Evolutionary conservation across 2,888 invertebrate species (phyloP), one percentile per base, ranked within the genome.

Genomic region (Luffia ferchaultella): DNA sequence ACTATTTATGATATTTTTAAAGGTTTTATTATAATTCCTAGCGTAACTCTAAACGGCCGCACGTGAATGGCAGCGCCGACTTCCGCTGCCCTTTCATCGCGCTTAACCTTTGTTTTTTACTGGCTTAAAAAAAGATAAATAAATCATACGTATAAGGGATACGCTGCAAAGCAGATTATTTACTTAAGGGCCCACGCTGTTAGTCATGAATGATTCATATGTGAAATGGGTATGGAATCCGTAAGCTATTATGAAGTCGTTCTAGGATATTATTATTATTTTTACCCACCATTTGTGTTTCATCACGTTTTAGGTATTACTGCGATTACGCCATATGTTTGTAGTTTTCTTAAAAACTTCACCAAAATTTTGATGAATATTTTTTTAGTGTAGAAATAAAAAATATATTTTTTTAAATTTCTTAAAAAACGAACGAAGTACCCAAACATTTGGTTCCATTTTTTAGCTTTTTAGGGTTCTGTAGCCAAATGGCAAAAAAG

Each of bases 61-160:
- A 51, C 52, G 20, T 58, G 57, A 55, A 58, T 58, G 56, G 61
- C 56, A 47, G 53, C 60, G 52, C 52, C 54, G 53, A 57, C 56
- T 62, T 64, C 63, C 66, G 61, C 48, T 62, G 63, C 58, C 66
- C 60, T 65, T 63, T 63, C 59, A 64, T 59, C 59, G 55, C 54
- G 54, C 55, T 55, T 56, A 59, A 57, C 60, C 56, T 59, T 68
- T 63, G 53, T 60, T 52, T 58, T 59, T 63, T 62, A 60, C 50
- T 45, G 20, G 16, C 16, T 51, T 46, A 42, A 43, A 49, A 47
- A 50, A 44, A 45, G 16, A 18, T 30, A 16, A 46, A 51, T 20
- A 52, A 53, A 56, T 57, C 56, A 57, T 54, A 17, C 46, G 20
- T n/a, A 3, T 42, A 20, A 52, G 57, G 57, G 60, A 54, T 52